Conservation (phyloP, 2,888 invertebrate species). For the Pterostichus niger region DNA sequence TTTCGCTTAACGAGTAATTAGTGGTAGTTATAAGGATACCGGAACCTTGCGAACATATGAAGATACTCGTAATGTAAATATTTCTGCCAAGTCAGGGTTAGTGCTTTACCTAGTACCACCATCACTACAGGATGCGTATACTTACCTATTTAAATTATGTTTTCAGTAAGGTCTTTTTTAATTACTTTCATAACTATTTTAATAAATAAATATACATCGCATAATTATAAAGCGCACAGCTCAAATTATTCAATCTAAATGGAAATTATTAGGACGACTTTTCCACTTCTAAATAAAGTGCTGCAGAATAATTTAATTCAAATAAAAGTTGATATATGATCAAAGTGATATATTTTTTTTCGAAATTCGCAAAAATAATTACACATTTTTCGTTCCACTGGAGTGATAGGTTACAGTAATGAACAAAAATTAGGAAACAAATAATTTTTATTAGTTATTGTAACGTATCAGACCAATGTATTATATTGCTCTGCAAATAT, state of each 20-base stretch:
- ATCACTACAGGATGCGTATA: not conserved
- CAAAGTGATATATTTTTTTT: no score
- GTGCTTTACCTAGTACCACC: slow-evolving; percentile 6
- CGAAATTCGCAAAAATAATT: no score
- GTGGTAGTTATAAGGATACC: slow-evolving; percentile 44
- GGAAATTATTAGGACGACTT: no score
- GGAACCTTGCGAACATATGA: slow-evolving; percentile 41
- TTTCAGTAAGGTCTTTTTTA: slow-evolving; percentile 6
- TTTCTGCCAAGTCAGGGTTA: slow-evolving; percentile 23
- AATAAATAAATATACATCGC: slow-evolving; percentile 39
- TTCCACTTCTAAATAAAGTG: not conserved
- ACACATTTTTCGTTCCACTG: no score
- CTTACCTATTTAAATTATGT: slow-evolving; percentile 46
- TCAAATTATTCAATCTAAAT: slow-evolving; percentile 27
- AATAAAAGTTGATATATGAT: no score
- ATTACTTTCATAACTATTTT: slow-evolving; percentile 45
- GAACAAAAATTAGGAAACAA: no score
- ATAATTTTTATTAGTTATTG: no score
- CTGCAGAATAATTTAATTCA: no score
- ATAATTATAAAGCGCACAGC: not conserved
- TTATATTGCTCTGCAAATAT: no score
- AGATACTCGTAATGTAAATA: slow-evolving; percentile 55
- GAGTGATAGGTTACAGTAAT: no score
- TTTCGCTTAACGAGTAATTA: slow-evolving; percentile 46
- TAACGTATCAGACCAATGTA: no score